These are phyloP conservation scores for Acanthurus leucopareius DNA, from an alignment of 2,797 vertebrate species.

Conservation along the genomic window DNA sequence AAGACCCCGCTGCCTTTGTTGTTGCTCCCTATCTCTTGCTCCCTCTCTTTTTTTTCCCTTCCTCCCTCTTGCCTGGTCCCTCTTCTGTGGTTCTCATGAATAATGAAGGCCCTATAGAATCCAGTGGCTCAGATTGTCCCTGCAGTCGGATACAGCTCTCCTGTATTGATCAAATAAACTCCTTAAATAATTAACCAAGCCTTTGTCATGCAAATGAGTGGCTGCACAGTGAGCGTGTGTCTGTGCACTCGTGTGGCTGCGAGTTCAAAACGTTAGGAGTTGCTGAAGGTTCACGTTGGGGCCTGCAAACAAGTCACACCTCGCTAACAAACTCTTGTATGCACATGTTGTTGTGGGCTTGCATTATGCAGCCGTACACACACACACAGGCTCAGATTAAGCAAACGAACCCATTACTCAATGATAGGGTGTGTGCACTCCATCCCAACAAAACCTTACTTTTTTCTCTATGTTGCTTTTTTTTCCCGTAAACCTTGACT, in stretches of 20 bases:
- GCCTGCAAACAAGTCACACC: conserved; percentile 49
- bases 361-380: conserved; percentile 9
- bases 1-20: conserved; percentile 77
- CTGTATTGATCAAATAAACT: conserved; percentile 87
- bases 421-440: conserved; percentile 62
- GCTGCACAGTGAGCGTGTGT: conserved; percentile 50
- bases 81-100: conserved; percentile 82
- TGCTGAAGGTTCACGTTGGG: conserved; percentile 58
- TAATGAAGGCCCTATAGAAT: conserved; percentile 82
- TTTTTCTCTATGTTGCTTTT: not conserved
- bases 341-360: conserved; percentile 3
- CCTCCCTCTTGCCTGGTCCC: conserved; percentile 62
- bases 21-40: conserved; percentile 73
- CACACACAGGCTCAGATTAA: conserved; percentile 13
- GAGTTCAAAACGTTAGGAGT: conserved; percentile 54
- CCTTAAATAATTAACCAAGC: conserved; percentile 87
- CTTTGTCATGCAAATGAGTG: conserved; percentile 88
- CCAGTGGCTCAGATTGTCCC: conserved; percentile 84
- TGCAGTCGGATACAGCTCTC: conserved; percentile 84
- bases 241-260: conserved; percentile 44
- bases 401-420: conserved; percentile 73
- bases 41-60: conserved; percentile 55
- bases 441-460: conserved; percentile 49
- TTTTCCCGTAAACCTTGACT: not conserved
- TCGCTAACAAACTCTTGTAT: conserved; percentile 27